A percentile compares a stretch with the other conserved stretches of the same genome.
phyloP scores from a whole-genome alignment of 2,797 vertebrate genomes.

The Hydrolagus colliei region DNA sequence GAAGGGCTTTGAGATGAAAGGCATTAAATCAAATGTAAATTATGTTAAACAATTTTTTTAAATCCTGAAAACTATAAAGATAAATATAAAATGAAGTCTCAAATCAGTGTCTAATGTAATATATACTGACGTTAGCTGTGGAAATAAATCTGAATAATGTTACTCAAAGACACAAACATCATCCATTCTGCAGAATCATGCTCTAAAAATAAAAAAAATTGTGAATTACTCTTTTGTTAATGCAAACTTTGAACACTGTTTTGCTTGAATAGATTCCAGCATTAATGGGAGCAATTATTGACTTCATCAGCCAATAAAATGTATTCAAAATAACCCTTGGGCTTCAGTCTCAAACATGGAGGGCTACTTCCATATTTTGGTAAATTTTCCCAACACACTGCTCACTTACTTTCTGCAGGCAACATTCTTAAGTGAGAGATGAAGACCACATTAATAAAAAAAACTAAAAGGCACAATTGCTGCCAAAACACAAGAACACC shows the following conservation, averaged over 20 bases:
- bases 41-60: too few species aligned
- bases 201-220: neutral
- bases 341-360: neutral
- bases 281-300: slow-evolving; percentile 5
- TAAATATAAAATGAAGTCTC: too few species aligned
- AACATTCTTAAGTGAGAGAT: neutral
- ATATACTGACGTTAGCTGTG: neutral
- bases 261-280: neutral
- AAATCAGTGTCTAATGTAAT: too few species aligned
- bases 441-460: neutral
- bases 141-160: neutral
- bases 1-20: too few species aligned
- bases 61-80: too few species aligned
- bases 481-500: neutral
- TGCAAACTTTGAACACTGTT: neutral
- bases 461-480: neutral
- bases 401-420: neutral
- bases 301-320: neutral
- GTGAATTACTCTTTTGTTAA: neutral
- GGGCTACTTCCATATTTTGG: neutral
- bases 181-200: neutral
- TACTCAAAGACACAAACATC: neutral
- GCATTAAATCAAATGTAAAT: too few species aligned
- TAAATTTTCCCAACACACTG: neutral
- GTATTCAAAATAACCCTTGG: neutral